phyloP scores from a whole-genome alignment of 2,888 invertebrate genomes.

The Diabrotica balteata region DNA sequence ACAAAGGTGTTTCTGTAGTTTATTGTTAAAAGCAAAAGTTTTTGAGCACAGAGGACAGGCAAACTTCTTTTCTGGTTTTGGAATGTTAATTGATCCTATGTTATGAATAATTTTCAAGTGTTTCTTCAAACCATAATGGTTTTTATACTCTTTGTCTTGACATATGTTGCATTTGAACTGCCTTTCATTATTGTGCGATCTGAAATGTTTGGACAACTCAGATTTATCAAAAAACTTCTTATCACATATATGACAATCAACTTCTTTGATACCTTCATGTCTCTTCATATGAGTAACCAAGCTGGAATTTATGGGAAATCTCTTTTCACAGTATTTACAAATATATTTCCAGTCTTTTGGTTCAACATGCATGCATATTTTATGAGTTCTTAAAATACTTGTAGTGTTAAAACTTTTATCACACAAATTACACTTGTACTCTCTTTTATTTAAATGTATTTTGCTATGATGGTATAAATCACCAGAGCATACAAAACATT shows the following conservation, averaged over 20 bases:
- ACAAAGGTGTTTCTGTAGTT: slow-evolving; percentile 46
- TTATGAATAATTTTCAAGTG: slow-evolving; percentile 47
- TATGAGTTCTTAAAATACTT: slow-evolving; percentile 47
- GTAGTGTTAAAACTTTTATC: slow-evolving; percentile 49
- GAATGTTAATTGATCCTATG: slow-evolving; percentile 52
- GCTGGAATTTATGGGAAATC: slow-evolving; percentile 49
- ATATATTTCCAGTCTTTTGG: slow-evolving; percentile 50
- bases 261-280: slow-evolving; percentile 53
- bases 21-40: slow-evolving; percentile 46
- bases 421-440: slow-evolving; percentile 47
- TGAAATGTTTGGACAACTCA: slow-evolving; percentile 46
- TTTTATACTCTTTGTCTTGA: slow-evolving; percentile 47
- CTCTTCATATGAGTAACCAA: slow-evolving; percentile 45
- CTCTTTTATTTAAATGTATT: slow-evolving; percentile 48
- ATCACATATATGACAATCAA: slow-evolving; percentile 46
- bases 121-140: slow-evolving; percentile 44
- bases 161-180: slow-evolving; percentile 45
- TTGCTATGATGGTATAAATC: slow-evolving; percentile 48
- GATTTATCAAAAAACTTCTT: slow-evolving; percentile 56
- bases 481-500: slow-evolving; percentile 52
- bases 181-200: slow-evolving; percentile 46
- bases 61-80: slow-evolving; percentile 53
- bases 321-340: slow-evolving; percentile 42
- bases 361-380: slow-evolving; percentile 48
- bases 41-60: slow-evolving; percentile 46